Base-by-base conservation (phyloP, 2,113 vertebrate species). In the Turnix velox region DNA sequence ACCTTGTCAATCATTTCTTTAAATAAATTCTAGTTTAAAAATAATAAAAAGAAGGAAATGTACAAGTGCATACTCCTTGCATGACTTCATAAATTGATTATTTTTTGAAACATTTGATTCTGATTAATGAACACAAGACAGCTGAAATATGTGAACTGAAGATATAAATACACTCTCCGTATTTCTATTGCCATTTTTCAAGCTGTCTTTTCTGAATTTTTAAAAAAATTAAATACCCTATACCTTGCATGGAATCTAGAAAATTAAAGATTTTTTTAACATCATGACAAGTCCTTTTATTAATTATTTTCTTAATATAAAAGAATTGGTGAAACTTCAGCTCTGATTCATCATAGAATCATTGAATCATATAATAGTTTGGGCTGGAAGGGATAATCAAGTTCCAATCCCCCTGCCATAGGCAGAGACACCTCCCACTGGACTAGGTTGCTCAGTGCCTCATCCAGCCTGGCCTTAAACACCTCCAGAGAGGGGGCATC, bases 81-180 rank as follows among this genome's bases (percentile, higher is more conserved):
- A 18, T 28, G 16, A 78, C 27, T 89, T 79, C 22, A n/a, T 35
- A 87, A 83, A 72, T 40, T 92, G 40, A 88, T 92, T 90, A 74
- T 46, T 51, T 93, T 93, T 86, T 88, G 24, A 73, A 83, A 84
- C 9, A 46, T 92, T 94, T 84, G 19, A 37, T 59, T 65, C 69
- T 95, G 72, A 95, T 93, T 92, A 94, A 85, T 80, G 78, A 90
- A 61, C 78, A 71, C 5, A 88, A 78, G 51, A 77, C 14, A 93
- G 51, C 2, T 17, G 63, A 94, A 91, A 90, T 86, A 86, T 58
- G 35, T 62, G 40, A 93, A 80, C 13, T 51, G 79, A 66, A 88
- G 59, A 46, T 66, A 85, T 54, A 89, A 92, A 79, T 76, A 80
- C 24, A 51, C 9, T 65, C 39, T 49, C 49, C 12, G 22, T 87